phyloP scores from a whole-genome alignment of 2,888 invertebrate genomes.

The Amblyteles armatorius region DNA sequence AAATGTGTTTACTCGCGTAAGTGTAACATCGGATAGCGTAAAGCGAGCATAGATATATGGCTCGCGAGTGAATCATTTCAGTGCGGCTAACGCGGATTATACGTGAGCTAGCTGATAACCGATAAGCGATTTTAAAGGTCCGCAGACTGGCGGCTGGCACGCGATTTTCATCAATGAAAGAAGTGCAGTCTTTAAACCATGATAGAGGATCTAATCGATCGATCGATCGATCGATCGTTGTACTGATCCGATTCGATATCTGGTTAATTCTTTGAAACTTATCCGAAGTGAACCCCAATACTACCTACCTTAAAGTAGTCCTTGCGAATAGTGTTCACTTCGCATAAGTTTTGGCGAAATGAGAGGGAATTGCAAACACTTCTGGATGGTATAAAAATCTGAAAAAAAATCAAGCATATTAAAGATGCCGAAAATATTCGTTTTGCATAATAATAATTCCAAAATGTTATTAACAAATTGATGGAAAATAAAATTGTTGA shows the following conservation, averaged over 20 bases:
- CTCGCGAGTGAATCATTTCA: slow-evolving; percentile 44
- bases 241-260: background rate
- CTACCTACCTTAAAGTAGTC: no score
- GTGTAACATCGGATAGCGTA: slow-evolving; percentile 49
- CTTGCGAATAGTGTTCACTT: no score
- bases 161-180: slow-evolving; percentile 34
- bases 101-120: slow-evolving; percentile 42
- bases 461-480: no score
- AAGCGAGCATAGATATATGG: slow-evolving; percentile 22
- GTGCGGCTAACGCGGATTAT: slow-evolving; percentile 33
- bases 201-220: slow-evolving; percentile 27
- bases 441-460: no score
- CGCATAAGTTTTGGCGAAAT: no score
- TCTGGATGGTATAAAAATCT: no score
- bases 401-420: no score
- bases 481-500: no score
- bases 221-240: slow-evolving; percentile 15
- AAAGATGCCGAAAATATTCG: no score
- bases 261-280: background rate
- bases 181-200: background rate
- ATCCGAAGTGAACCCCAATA: background rate
- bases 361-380: no score
- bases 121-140: slow-evolving; percentile 50
- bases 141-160: background rate
- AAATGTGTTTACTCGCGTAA: slow-evolving; percentile 49